Conservation (phyloP, 2,888 invertebrate genomes). For the Trisateles emortualis region DNA sequence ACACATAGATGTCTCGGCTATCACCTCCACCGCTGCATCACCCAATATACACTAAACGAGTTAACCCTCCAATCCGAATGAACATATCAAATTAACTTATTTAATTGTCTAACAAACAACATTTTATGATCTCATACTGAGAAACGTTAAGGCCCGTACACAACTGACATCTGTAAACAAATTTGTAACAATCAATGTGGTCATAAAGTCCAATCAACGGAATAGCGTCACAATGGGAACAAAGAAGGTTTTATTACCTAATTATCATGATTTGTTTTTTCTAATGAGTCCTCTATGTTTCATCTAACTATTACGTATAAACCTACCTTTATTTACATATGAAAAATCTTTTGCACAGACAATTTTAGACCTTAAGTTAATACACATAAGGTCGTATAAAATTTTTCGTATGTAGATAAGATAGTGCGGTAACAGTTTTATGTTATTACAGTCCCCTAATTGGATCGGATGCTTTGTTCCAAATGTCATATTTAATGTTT, state of each 20-base stretch:
- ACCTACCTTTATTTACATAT: slow-evolving; percentile 6
- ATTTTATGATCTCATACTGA: slow-evolving; percentile 38
- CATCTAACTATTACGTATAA: slow-evolving; percentile 59
- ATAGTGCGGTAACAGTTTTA: slow-evolving; percentile 57
- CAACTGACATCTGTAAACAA: slow-evolving; percentile 69
- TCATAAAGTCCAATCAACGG: slow-evolving; percentile 75
- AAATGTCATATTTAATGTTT: slow-evolving; percentile 62
- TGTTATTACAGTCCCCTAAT: slow-evolving; percentile 72
- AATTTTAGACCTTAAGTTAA: slow-evolving; percentile 37
- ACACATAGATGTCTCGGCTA: too few relatives aligned
- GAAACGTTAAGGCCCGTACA: slow-evolving; percentile 40
- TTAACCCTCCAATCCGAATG: slow-evolving; percentile 3
- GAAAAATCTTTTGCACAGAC: not conserved
- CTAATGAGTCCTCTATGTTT: slow-evolving; percentile 74
- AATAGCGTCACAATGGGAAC: slow-evolving; percentile 77
- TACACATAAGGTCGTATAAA: slow-evolving; percentile 9
- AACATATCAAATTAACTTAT: slow-evolving; percentile 47
- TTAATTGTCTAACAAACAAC: slow-evolving; percentile 44
- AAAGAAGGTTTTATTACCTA: slow-evolving; percentile 77
- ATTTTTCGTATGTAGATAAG: slow-evolving; percentile 9
- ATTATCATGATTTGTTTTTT: slow-evolving; percentile 84
- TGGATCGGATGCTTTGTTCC: slow-evolving; percentile 73
- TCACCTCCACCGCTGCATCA: too few relatives aligned
- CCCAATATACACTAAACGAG: not conserved
- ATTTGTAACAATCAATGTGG: slow-evolving; percentile 80